Percentiles rank a stretch among this genome's conserved stretches.
phyloP scores from a whole-genome alignment of 37 sponge, comb jelly and placozoan species.

The Spongilla lacustris region DNA sequence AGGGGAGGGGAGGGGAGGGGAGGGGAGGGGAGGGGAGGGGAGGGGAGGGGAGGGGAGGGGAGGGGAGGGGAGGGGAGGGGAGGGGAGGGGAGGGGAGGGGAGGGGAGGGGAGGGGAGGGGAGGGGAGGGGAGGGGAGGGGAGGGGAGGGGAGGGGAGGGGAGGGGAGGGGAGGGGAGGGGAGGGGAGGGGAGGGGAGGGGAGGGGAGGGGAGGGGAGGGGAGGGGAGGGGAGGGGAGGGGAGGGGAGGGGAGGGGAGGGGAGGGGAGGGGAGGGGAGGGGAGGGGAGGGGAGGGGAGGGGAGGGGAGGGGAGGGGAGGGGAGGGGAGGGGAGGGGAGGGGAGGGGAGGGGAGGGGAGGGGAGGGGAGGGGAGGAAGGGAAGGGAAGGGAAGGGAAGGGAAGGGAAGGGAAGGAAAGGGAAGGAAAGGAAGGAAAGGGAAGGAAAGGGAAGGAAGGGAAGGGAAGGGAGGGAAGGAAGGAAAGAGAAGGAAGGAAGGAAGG shows the following conservation, averaged over 20 bases:
- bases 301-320: slow-evolving; percentile 17
- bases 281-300: slow-evolving; percentile 17
- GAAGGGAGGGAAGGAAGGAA: no score
- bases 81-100: no score
- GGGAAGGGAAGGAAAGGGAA: no score
- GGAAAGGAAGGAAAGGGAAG: no score
- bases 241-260: slow-evolving; percentile 3
- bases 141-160: no score
- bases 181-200: neutral
- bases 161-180: neutral
- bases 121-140: no score
- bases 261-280: slow-evolving; percentile 6
- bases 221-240: neutral
- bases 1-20: no score
- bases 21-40: no score
- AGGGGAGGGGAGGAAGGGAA: slow-evolving; percentile 8
- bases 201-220: neutral
- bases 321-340: slow-evolving; percentile 4
- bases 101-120: neutral
- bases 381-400: neutral
- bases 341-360: slow-evolving; percentile 10
- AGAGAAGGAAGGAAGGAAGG: no score
- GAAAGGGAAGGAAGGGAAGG: no score
- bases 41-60: no score
- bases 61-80: no score